Evolutionary conservation across 2,888 invertebrate genomes (phyloP), one percentile per base, ranked within the genome.

Genomic region (Lepidocyrtoides sp.): DNA sequence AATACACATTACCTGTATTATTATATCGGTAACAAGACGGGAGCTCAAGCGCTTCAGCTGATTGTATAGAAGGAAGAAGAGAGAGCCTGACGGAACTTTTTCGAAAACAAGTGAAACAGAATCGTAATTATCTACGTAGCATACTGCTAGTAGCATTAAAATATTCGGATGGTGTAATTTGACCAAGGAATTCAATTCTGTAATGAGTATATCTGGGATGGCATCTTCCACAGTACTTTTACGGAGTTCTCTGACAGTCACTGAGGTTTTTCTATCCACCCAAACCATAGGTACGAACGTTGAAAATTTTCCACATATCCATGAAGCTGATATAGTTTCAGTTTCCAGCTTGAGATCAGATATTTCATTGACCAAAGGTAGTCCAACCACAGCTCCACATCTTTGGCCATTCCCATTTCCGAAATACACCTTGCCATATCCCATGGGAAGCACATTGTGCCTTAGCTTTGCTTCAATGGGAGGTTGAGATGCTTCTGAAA

Each of bases 41-140:
- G 92, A 89, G 26, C 90, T 91, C 26, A 93, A 69, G 14, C 92
- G 66, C 29, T 91, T 83, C 12, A 87, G 60, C 63, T 92, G 63
- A 41, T 92, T 83, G 92, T 96, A 95, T 10, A 96, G 93, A 83
- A 94, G 94, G 87, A 95, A 94, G 92, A 95, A 95, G 36, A 96
- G 94, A 0, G 95, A 95, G 10, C 95, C 95, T 44, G 94, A 93
- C 10, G 94, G 94, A n/a, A 96, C 94, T 86, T 95, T 94, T 93
- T 96, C 96, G 94, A 95, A 95, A 14, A 96, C 94, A 4, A 96
- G 94, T 72, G 95, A 95, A 51, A 95, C 92, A 17, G 95, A 95
- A 85, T 95, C 95, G 41, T 95, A 94, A 89, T 95, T 95, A 54
- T 94, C 94, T 4, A 95, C 95, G 81, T 95, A 95, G 93, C 95